phyloP scores from a whole-genome alignment of 2,113 vertebrate genomes.

The Coracopsis vasa region DNA sequence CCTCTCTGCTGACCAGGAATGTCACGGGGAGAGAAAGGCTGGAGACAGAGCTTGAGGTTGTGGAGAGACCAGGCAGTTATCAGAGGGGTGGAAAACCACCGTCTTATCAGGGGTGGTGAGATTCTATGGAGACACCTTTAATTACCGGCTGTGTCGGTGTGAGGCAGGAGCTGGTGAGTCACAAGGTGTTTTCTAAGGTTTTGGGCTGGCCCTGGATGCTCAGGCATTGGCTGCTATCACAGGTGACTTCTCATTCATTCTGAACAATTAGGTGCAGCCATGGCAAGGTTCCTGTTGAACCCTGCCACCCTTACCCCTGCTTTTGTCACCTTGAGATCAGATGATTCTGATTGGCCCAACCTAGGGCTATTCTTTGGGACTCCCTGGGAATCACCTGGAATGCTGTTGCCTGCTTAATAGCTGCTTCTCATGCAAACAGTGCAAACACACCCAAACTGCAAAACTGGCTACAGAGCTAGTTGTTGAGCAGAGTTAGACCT shows the following conservation, averaged over 20 bases:
- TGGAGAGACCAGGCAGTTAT: not conserved
- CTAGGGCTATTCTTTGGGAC: not conserved
- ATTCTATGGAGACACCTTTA: not conserved
- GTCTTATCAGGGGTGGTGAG: not conserved
- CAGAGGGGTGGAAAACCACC: not conserved
- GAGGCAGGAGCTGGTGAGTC: slow-evolving; percentile 22
- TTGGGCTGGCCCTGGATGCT: not conserved
- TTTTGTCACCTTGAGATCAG: not conserved
- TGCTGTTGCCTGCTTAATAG: not conserved
- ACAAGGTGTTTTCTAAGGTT: slow-evolving; percentile 14
- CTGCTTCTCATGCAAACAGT: not conserved
- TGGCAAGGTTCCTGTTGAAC: not conserved
- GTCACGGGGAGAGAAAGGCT: not conserved
- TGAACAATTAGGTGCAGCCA: fast-evolving
- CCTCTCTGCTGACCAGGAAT: not conserved
- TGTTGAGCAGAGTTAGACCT: not conserved
- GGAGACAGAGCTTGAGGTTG: not conserved
- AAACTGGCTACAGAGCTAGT: not conserved
- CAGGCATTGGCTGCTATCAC: fast-evolving
- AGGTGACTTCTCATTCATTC: not conserved
- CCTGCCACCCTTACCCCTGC: not conserved
- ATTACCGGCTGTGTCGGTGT: not conserved
- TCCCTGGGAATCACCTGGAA: not conserved
- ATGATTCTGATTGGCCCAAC: not conserved
- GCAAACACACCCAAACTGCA: not conserved